Evolutionary conservation across 2,888 invertebrate genomes (phyloP), one percentile per base, ranked within the genome.

Genomic region (Stenchaetothrips biformis): DNA sequence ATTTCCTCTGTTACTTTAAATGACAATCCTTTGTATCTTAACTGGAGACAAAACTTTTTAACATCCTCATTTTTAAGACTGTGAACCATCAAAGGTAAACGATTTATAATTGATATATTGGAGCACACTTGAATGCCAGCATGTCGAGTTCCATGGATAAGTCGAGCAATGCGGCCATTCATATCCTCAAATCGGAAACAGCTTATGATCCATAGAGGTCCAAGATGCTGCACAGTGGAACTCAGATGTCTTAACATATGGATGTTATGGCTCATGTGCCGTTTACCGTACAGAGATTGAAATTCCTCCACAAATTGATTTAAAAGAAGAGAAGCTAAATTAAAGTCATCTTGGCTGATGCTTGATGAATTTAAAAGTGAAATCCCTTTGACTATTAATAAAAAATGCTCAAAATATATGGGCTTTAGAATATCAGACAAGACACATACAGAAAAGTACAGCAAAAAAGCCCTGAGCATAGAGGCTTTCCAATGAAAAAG

Each of bases 41-140:
- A n/a, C n/a, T n/a, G 13, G 2, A 18, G 18, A 62, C 62, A 62
- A n/a, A 2, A 62, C 2, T 62, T 7, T 62, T 62, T 62, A 8
- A 62, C 62, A 16, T 13, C 62, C 13, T 16, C 18, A n/a, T 62
- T 62, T 16, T 1, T 62, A 7, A 62, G n/a, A 62, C 11, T 62
- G n/a, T 62, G n/a, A 62, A 62, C 16, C 62, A 62, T 62, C n/a
- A 62, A n/a, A 62, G 62, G 62, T n/a, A 62, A n/a, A n/a, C n/a
- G 62, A 62, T 13, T 62, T 0, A 62, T n/a, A 7, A 53, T 53
- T 11, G 62, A 62, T 8, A 62, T 2, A 9, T 62, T 62, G 2
- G 62, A 62, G n/a, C 62, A 62, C n/a, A 62, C n/a, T n/a, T 62
- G 62, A n/a, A 62, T 16, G n/a, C 62, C 62, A 62, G 62, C 62